A percentile compares a stretch with the other conserved stretches of the same genome.
phyloP scores from a whole-genome alignment of 1,140 invertebrate species.

The Temnothorax nylanderi region DNA sequence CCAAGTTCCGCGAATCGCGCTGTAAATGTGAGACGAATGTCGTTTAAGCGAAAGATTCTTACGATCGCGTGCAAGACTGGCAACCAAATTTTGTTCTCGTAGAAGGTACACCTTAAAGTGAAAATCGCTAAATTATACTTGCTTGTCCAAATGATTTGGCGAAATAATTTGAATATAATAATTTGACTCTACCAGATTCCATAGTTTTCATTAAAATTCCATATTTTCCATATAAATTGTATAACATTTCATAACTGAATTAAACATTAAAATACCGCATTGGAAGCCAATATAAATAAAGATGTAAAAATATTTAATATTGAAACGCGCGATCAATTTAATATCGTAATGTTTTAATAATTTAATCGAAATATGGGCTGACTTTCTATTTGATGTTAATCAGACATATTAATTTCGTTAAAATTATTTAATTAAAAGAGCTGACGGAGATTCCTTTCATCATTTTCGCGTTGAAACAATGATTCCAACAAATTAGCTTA shows the following conservation, averaged over 20 bases:
- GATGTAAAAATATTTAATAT: slow-evolving; percentile 54
- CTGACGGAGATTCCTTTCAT: neutral
- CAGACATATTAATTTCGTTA: slow-evolving; percentile 32
- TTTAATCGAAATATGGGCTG: slow-evolving; percentile 33
- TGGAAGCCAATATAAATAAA: slow-evolving; percentile 47
- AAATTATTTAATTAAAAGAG: slow-evolving; percentile 57
- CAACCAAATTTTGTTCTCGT: neutral
- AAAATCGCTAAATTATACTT: neutral
- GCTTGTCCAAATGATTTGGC: neutral
- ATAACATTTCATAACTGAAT: slow-evolving; percentile 35
- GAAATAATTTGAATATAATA: neutral
- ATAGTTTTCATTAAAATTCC: slow-evolving; percentile 23
- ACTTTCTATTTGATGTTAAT: slow-evolving; percentile 36
- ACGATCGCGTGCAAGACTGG: no score
- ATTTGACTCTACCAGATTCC: neutral
- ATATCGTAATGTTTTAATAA: slow-evolving; percentile 53
- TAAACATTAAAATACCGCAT: slow-evolving; percentile 49
- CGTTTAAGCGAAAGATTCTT: slow-evolving; percentile 24
- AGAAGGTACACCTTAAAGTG: neutral
- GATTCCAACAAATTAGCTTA: slow-evolving; percentile 22
- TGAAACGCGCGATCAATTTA: slow-evolving; percentile 27
- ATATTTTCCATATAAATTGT: slow-evolving; percentile 1
- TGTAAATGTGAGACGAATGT: slow-evolving; percentile 37
- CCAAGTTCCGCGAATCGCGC: slow-evolving; percentile 27
- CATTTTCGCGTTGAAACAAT: neutral